phyloP scores from a whole-genome alignment of 2,113 vertebrate genomes.

The Trogon surrucura region DNA sequence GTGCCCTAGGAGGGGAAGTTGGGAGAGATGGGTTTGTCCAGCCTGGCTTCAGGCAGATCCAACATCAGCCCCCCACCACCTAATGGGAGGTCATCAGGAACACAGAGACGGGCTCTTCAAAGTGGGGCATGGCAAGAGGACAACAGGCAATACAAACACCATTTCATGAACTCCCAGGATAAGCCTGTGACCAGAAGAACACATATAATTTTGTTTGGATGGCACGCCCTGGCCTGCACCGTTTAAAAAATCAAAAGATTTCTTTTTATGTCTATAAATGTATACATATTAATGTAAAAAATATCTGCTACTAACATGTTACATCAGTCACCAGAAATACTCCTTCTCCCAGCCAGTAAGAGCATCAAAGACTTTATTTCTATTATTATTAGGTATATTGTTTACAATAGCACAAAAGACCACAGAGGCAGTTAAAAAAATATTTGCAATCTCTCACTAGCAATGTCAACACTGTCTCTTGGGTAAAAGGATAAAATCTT shows the following conservation, averaged over 20 bases:
- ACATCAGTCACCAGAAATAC: not conserved
- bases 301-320: not conserved
- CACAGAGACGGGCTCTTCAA: not conserved
- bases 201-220: not conserved
- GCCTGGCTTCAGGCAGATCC: not conserved
- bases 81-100: not conserved
- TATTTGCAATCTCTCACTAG: slow-evolving; percentile 19
- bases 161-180: not conserved
- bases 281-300: not conserved
- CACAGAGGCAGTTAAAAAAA: slow-evolving; percentile 41
- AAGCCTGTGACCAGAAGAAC: not conserved
- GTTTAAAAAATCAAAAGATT: not conserved
- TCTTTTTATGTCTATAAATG: not conserved
- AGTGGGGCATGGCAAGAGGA: not conserved
- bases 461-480: not conserved
- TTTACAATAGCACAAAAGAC: slow-evolving; percentile 32
- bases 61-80: not conserved
- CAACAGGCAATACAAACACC: not conserved
- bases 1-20: not conserved
- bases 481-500: slow-evolving; percentile 5
- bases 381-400: not conserved
- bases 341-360: not conserved
- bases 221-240: not conserved
- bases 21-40: not conserved
- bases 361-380: slow-evolving; percentile 27